Evolutionary conservation across 2,113 vertebrate genomes (phyloP).

Genomic region (Stercorarius parasiticus): DNA sequence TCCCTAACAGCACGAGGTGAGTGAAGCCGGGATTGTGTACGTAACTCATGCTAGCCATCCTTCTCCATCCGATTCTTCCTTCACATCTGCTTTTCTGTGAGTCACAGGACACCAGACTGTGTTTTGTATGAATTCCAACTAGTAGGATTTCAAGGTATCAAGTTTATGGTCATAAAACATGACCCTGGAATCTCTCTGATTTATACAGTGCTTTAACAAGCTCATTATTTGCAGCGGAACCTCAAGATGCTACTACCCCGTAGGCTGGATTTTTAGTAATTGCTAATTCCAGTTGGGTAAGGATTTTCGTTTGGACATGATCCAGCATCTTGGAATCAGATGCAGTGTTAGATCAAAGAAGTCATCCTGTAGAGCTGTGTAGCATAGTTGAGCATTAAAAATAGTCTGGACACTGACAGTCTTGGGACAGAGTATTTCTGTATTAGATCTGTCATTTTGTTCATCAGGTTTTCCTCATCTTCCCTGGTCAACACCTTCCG

Average conservation of each 20-base stretch:
- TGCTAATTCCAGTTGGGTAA: neutral
- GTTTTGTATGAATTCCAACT: neutral
- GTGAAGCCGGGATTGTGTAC: neutral
- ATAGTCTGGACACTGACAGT: neutral
- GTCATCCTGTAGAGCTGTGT: neutral
- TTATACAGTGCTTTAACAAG: neutral
- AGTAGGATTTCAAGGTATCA: neutral
- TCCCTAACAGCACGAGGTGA: neutral
- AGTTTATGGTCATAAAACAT: neutral
- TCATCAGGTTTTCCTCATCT: neutral
- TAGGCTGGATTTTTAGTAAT: neutral
- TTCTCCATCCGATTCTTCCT: neutral
- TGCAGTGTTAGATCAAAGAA: neutral
- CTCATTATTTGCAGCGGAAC: neutral
- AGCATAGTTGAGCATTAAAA: neutral
- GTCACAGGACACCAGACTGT: neutral
- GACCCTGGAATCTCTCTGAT: neutral
- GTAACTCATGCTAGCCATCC: rapidly evolving
- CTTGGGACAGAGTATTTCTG: neutral
- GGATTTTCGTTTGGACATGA: neutral
- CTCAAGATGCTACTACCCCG: neutral
- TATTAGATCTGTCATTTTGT: neutral
- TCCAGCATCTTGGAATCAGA: neutral
- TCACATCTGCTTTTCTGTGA: neutral
- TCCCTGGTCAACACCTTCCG: neutral